Evolutionary conservation across 2,113 vertebrate species (phyloP).

Genomic region (Regulus satrapa): DNA sequence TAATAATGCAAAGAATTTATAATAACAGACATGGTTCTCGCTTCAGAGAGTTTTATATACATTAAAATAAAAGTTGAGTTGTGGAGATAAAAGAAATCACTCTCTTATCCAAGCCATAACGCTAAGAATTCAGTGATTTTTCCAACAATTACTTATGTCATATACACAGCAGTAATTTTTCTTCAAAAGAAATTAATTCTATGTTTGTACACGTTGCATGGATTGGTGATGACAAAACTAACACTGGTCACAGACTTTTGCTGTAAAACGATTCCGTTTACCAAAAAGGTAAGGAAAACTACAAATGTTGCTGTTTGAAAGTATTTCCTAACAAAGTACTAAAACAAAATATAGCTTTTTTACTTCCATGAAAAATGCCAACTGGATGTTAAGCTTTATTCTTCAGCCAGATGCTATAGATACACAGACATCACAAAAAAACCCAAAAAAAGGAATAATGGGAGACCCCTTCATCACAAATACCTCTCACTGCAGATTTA

Average conservation of each 20-base stretch:
- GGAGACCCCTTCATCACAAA: not conserved
- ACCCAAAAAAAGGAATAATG: not conserved
- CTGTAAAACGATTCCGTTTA: conserved; percentile 4
- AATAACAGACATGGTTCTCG: not conserved
- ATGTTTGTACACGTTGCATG: not conserved
- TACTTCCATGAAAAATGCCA: not conserved
- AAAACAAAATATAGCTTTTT: conserved; percentile 15
- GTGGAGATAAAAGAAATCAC: not conserved
- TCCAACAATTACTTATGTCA: not conserved
- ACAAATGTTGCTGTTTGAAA: not conserved
- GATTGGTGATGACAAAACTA: not conserved
- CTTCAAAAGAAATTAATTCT: not conserved
- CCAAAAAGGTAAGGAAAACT: not conserved
- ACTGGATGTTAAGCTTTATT: not conserved
- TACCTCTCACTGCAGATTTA: not conserved
- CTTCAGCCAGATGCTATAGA: not conserved
- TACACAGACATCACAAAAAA: not conserved
- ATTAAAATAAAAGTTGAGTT: not conserved
- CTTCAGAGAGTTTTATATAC: not conserved
- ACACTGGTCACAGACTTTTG: not conserved
- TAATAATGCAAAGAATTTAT: not conserved
- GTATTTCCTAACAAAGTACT: not conserved
- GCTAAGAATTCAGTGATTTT: not conserved
- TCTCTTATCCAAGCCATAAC: not conserved
- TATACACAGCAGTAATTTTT: not conserved